Percentiles rank a stretch among this genome's conserved stretches.
Conservation (phyloP, 2,113 vertebrate genomes). For the Pelvicachromis taeniatus region DNA sequence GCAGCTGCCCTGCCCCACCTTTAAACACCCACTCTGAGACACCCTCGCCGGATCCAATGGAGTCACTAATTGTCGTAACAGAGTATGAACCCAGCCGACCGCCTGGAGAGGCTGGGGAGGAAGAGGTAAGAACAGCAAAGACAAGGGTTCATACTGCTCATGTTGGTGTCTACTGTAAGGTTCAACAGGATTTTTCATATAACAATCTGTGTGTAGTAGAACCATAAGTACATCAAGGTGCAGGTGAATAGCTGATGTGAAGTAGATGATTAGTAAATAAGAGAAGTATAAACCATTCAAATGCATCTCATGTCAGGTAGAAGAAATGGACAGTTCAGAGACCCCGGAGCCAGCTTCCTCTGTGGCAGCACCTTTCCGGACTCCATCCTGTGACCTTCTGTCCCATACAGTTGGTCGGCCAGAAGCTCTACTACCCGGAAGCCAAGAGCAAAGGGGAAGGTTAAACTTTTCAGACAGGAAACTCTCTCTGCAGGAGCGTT, state of each 20-base stretch:
- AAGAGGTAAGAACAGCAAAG: constrained; percentile 50
- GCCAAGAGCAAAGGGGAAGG: constrained; percentile 69
- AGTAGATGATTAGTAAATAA: not conserved
- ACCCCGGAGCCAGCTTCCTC: constrained; percentile 48
- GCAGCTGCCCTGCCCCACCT: constrained; percentile 64
- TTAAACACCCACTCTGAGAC: constrained; percentile 53
- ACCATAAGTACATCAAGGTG: not conserved
- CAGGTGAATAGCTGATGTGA: not conserved
- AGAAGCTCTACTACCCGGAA: constrained; percentile 50
- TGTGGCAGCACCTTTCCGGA: constrained; percentile 21
- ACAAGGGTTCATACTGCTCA: not conserved
- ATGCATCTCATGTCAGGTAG: constrained; percentile 37
- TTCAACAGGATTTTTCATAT: not conserved
- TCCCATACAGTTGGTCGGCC: constrained; percentile 55
- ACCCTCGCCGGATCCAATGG: constrained; percentile 77
- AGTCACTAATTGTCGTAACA: constrained; percentile 89
- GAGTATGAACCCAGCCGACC: constrained; percentile 78
- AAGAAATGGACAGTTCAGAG: constrained; percentile 75
- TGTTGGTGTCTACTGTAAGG: not conserved
- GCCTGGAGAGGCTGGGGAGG: constrained; percentile 14
- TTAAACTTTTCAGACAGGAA: constrained; percentile 83
- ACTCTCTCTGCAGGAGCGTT: constrained; percentile 88
- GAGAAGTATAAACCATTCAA: not conserved
- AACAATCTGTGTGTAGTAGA: not conserved
- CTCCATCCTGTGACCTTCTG: constrained; percentile 65